Evolutionary conservation across 2,888 invertebrate species (phyloP).

Genomic region (Xestia sexstrigata): DNA sequence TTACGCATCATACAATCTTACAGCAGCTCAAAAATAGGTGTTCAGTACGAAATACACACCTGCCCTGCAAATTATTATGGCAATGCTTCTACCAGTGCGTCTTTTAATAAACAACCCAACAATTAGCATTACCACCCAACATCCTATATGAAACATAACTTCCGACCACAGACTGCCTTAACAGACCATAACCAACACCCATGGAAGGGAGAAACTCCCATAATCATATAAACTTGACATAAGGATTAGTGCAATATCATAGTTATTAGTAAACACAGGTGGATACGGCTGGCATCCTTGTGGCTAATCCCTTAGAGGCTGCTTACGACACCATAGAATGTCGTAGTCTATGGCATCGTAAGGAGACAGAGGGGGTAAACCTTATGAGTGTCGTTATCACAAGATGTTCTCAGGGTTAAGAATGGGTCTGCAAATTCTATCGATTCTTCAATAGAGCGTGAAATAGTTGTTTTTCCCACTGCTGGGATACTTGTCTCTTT

Average conservation of each 20-base stretch:
- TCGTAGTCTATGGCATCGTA: constrained; percentile 9
- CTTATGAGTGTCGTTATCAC: neutral
- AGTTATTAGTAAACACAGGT: constrained; percentile 56
- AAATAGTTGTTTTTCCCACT: neutral
- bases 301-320: constrained; percentile 38
- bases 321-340: constrained; percentile 38
- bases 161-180: neutral
- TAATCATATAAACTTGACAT: constrained; percentile 40
- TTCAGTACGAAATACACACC: neutral
- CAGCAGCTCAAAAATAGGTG: too few relatives aligned
- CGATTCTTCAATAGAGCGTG: neutral
- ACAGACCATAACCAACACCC: constrained; percentile 6
- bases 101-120: constrained; percentile 3
- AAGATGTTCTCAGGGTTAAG: neutral
- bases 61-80: neutral
- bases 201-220: constrained; percentile 13
- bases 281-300: constrained; percentile 29
- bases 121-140: constrained; percentile 17
- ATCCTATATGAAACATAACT: constrained; percentile 16
- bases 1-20: too few relatives aligned
- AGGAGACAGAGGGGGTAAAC: constrained; percentile 1
- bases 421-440: neutral
- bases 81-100: neutral
- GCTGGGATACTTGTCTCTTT: neutral
- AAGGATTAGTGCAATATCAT: constrained; percentile 36